A percentile compares a stretch with the other conserved stretches of the same genome.
Conservation (phyloP, 2,113 vertebrate genomes). For the Phylloscopus whistleri region DNA sequence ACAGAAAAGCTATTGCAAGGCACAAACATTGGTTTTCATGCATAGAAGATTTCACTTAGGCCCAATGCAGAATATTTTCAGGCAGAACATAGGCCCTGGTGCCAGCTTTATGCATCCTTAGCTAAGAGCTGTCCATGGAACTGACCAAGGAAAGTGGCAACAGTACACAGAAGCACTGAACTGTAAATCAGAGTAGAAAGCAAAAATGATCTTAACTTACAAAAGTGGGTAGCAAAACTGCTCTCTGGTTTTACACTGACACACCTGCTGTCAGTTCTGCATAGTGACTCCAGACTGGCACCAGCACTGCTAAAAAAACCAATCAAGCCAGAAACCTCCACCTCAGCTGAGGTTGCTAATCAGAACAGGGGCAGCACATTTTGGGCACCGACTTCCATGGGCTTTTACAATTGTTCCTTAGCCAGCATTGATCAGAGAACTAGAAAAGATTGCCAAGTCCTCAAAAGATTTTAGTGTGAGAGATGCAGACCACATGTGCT, state of each 20-base stretch:
- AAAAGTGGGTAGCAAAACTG: not conserved
- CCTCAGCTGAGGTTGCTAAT: not conserved
- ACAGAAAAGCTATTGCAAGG: not conserved
- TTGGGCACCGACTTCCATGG: not conserved
- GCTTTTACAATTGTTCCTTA: constrained; percentile 20
- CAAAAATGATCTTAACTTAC: not conserved
- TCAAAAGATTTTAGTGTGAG: constrained; percentile 27
- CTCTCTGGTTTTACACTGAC: not conserved
- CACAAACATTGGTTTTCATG: not conserved
- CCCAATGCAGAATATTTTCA: not conserved
- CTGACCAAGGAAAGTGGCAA: not conserved
- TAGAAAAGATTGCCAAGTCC: not conserved
- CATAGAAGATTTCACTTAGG: not conserved
- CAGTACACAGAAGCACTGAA: not conserved
- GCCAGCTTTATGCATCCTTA: not conserved
- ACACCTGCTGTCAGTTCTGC: not conserved
- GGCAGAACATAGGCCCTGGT: not conserved
- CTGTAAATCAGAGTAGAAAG: not conserved
- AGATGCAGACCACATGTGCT: constrained; percentile 57
- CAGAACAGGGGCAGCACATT: constrained; percentile 15
- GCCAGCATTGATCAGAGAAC: not conserved
- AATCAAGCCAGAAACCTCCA: not conserved
- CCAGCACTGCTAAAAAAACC: not conserved
- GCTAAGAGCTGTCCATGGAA: not conserved
- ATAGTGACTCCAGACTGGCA: not conserved